Base-by-base conservation (phyloP, 2,113 vertebrate genomes). In the Ameiurus melas region DNA sequence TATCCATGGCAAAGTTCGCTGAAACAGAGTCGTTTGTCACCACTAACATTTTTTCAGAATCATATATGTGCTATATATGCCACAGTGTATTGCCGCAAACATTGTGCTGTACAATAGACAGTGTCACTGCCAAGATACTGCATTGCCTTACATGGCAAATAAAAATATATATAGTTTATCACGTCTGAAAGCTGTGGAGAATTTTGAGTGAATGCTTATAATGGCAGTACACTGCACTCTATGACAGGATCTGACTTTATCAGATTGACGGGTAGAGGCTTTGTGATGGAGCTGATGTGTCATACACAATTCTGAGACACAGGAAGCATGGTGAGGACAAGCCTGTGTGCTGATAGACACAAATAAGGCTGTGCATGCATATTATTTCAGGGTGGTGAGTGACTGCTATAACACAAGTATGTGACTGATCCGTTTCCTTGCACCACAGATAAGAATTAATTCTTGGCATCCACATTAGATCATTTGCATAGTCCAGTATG, bases 351-450 rank as follows among this genome's bases (percentile, higher is more conserved):
- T 80, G 75, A 86, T 20, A 66, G 85, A 47, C 39, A 78, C 27
- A 60, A 19, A 43, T 27, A 27, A 51, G 13, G 36, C 27, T 80
- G 85, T 43, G 55, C 33, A 39, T 14, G 22, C 53, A 60, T 27
- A 17, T 33, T 30, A 70, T 70, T 14, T 30, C 73, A 62, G 14
- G 12, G 13, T 36, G 77, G 64, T 58, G 75, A 66, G 39, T 66
- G 60, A 79, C n/a, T 80, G 27, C 43, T 87, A 68, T 81, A 68
- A 81, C 57, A 33, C 27, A 66, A 22, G 75, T 75, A 80, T 47
- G 75, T 79, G 20, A 33, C 20, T 39, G 12, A 58, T 62, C 19
- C 10, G 25, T 73, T 73, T 20, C 1, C 16, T 68, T 68, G 66
- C 66, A 68, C 13, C 66, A 68, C 27, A 27, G 64, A 66, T n/a